Evolutionary conservation across 2,888 invertebrate genomes (phyloP), one percentile per base, ranked within the genome.

Genomic region (Rhagonycha fulva): DNA sequence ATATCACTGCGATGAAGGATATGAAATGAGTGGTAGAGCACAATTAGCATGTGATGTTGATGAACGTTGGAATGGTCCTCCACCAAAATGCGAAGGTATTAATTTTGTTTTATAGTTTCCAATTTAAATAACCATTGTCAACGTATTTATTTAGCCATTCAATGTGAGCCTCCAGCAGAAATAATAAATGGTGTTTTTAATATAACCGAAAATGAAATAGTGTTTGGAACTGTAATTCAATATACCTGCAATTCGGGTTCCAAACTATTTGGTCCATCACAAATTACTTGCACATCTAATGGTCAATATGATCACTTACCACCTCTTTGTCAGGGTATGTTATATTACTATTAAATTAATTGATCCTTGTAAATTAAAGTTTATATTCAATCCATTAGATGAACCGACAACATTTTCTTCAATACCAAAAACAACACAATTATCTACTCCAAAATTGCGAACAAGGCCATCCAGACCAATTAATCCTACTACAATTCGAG

Each of bases 1-100:
- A 79, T 97, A 97, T 86, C 89, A 90, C 4, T 97, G 97, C 85
- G 91, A 93, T 62, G 92, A 94, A 69, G 97, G 97, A 14, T 95
- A 93, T 88, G 94, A 95, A 88, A 94, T 97, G 93, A 92, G 93
- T 66, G 95, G 97, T 19, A 91, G 96, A 28, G 93, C 95, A 0
- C 90, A 94, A 80, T 90, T 97, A 12, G 94, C 95, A 3, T 97
- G 97, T 84, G 97, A 97, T 87, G 94, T 96, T 82, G 97, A 97
- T 83, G 96, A 96, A 86, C 91, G 96, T 71, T 97, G 97, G 97
- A 96, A 97, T 84, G 97, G 97, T 66, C 97, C 97, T 2, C 97
- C 97, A 70, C 97, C 97, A 0, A 89, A 94, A 82, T 97, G 97
- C 87, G 95, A 96, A 87, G 91, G 94, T 94, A 85, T 12, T n/a